Evolutionary conservation across 2,888 invertebrate species (phyloP).

Genomic region (Temnothorax unifasciatus): DNA sequence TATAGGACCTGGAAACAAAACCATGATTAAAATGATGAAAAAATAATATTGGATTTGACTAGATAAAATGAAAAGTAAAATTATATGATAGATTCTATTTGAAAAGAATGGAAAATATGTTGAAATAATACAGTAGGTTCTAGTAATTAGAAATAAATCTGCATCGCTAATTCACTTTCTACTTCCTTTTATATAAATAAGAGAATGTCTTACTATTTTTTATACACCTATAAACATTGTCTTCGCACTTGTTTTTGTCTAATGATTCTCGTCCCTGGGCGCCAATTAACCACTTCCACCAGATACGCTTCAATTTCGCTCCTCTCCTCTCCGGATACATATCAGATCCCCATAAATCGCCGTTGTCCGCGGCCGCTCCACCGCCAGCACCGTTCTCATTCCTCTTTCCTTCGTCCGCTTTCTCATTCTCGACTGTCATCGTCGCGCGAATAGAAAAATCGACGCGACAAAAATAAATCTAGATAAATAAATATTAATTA

Average conservation of each 20-base stretch:
- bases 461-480: background rate
- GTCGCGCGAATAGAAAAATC: background rate
- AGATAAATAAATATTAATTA: conserved; percentile 16
- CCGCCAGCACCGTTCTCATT: background rate
- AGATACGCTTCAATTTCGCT: conserved; percentile 87
- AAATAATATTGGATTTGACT: background rate
- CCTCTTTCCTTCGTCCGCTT: background rate
- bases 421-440: conserved; percentile 30
- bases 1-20: conserved; percentile 88
- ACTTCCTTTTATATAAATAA: background rate
- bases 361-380: background rate
- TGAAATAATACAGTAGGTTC: background rate
- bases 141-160: background rate
- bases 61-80: background rate
- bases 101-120: background rate
- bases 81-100: background rate
- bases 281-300: conserved; percentile 88
- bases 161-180: background rate
- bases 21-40: conserved; percentile 4
- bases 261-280: conserved; percentile 91
- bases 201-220: conserved; percentile 88
- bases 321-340: conserved; percentile 94
- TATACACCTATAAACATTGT: conserved; percentile 92
- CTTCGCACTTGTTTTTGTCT: conserved; percentile 93
- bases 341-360: conserved; percentile 82